Evolutionary conservation across 2,113 vertebrate genomes (phyloP), one percentile per base, ranked within the genome.

Genomic region (Trichechus manatus): DNA sequence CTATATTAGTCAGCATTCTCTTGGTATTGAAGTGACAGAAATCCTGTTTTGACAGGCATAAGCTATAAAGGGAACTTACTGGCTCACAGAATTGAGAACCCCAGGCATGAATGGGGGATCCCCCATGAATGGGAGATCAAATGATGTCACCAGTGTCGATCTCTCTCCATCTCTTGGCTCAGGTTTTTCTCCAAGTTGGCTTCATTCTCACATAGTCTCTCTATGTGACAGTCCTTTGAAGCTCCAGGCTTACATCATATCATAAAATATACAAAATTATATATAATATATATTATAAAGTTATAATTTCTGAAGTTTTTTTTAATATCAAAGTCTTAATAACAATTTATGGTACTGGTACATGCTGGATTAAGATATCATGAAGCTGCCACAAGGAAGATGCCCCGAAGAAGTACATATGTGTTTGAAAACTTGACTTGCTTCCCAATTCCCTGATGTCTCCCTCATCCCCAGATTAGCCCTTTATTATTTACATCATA

Each of bases 251-350:
- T 59, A 47, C 9, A 9, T 91, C 79, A 79, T 74, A 77, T 15
- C 15, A 17, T 56, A 56, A 56, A 13, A 56, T 56, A 56, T 23
- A 61, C 20, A 61, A 61, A 61, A 61, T 61, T 61, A 61, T 61
- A 7, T 61, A 61, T 61, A 61, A 61, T 23, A 61, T 20, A 23
- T 61, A 22, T 61, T 61, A 23, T 61, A 56, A 56, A 56, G 53
- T 56, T 17, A 56, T 90, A 78, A 93, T 77, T 95, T 94, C 79
- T 86, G 66, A 89, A 93, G 42, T n/a, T 14, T 4, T 70, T 11
- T 94, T 81, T 75, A 87, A 33, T 50, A 78, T 47, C 61, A 88
- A 95, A 74, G 20, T 47, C 44, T 74, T 81, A 36, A 56, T 64
- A 81, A 50, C 42, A 77, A 47, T 13, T 53, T 70, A 8, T 39